Conservation (phyloP, 1,140 invertebrate genomes). For the Phymorhynchus buccinoides region DNA sequence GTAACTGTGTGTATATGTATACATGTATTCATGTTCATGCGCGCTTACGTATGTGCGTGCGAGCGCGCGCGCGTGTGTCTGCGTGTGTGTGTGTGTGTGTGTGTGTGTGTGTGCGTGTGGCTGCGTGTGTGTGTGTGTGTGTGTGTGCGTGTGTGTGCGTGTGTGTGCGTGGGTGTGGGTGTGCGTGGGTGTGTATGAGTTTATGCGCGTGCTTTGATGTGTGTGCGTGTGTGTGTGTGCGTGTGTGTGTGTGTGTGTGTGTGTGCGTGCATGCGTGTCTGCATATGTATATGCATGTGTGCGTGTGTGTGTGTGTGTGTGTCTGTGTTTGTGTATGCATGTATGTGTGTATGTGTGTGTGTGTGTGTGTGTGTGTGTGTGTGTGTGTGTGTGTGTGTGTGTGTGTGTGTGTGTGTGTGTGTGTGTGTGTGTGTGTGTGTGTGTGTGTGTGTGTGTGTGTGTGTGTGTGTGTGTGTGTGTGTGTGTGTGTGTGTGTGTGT, state of each 20-base stretch:
- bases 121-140: constrained; percentile 1
- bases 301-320: constrained; percentile 7
- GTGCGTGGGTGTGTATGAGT: not conserved
- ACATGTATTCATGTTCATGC: no score
- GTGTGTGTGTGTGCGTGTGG: not conserved
- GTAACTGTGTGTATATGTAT: no score
- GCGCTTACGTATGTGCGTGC: no score
- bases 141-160: not conserved
- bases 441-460: constrained; percentile 1
- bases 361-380: not conserved
- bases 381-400: not conserved
- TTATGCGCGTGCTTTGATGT: not conserved
- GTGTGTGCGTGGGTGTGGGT: no score
- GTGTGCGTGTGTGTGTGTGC: not conserved
- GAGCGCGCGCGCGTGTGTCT: no score
- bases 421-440: constrained; percentile 10
- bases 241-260: not conserved
- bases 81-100: no score
- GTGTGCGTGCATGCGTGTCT: not conserved
- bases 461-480: not conserved
- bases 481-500: not conserved
- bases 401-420: not conserved
- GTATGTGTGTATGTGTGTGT: not conserved
- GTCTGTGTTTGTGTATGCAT: not conserved
- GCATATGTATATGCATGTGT: not conserved